Base-by-base conservation (phyloP, 2,888 invertebrate genomes). In the Hedychridium roseum region DNA sequence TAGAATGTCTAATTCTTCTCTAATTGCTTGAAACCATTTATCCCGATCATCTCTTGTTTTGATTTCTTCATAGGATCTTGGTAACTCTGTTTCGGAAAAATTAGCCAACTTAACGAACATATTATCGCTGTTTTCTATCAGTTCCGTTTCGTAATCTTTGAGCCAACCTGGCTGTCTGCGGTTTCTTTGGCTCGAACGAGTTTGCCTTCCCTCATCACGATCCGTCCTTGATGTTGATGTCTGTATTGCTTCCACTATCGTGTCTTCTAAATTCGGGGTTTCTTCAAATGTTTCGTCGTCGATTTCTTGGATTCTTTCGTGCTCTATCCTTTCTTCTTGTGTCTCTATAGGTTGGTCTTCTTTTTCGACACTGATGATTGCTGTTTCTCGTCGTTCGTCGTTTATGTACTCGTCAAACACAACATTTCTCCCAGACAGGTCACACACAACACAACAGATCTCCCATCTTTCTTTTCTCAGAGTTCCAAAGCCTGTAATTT, bases 401-500 rank as follows among this genome's bases (percentile, higher is more conserved):
- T 45, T 43, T 14, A 23, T 23, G 5, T 23, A 9, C 23, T 23
- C 23, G 23, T 23, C 9, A 9, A 23, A 23, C 5, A 39, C 27
- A 0, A 55, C 52, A 17, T 52, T 37, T 32, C 54, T 30, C 9
- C 31, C 41, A 4, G n/a, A n/a, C n/a, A n/a, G n/a, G n/a, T n/a
- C n/a, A n/a, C n/a, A n/a, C n/a, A n/a, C n/a, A n/a, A n/a, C n/a
- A n/a, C n/a, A n/a, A n/a, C n/a, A n/a, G n/a, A n/a, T 12, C 23
- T 12, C 43, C 28, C 15, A 48, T 48, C 27, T 44, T 48, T 1
- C 35, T 7, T 16, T 35, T 51, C 20, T 42, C 34, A 35, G 30
- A 17, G 32, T 47, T 31, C 36, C 41, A 54, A 3, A 54, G 18
- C 40, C 36, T 51, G 32, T 54, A 54, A 16, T 11, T 9, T 1